phyloP scores from a whole-genome alignment of 2,888 invertebrate species.

The Troides oblongomaculatus region DNA sequence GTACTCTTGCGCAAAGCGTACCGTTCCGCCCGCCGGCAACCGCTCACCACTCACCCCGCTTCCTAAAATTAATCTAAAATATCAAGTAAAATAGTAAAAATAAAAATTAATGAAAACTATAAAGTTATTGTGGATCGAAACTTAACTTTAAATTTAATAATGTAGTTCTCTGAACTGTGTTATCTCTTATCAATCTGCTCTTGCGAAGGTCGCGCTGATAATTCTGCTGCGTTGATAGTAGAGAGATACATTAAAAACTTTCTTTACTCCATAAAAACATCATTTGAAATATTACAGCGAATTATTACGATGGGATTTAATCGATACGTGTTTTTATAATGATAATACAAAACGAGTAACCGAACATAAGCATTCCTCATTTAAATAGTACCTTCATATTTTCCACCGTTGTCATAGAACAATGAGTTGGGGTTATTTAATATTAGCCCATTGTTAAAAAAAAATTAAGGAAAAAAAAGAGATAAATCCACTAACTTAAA shows the following conservation, averaged over 20 bases:
- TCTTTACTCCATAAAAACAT: slow-evolving; percentile 24
- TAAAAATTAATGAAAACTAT: slow-evolving; percentile 7
- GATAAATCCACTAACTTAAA: neutral
- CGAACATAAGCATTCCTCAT: no score
- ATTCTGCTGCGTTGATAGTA: slow-evolving; percentile 43
- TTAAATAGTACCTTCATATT: no score
- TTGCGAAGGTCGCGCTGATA: slow-evolving; percentile 74
- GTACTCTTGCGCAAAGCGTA: slow-evolving; percentile 56
- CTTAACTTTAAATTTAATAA: slow-evolving; percentile 14
- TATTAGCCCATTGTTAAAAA: no score
- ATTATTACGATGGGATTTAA: neutral
- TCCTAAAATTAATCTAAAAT: slow-evolving; percentile 13
- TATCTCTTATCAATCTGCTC: slow-evolving; percentile 78
- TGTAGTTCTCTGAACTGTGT: slow-evolving; percentile 46
- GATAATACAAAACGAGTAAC: no score
- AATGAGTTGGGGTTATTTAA: no score
- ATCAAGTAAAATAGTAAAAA: slow-evolving; percentile 20
- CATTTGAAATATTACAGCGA: slow-evolving; percentile 2
- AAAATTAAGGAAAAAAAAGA: neutral
- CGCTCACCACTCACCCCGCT: slow-evolving; percentile 27
- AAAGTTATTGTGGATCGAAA: slow-evolving; percentile 10
- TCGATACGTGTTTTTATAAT: neutral
- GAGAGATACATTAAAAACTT: slow-evolving; percentile 30
- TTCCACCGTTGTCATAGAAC: no score
- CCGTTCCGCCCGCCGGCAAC: slow-evolving; percentile 37